phyloP scores from a whole-genome alignment of 2,888 invertebrate species.

The Andricus quercusramuli region DNA sequence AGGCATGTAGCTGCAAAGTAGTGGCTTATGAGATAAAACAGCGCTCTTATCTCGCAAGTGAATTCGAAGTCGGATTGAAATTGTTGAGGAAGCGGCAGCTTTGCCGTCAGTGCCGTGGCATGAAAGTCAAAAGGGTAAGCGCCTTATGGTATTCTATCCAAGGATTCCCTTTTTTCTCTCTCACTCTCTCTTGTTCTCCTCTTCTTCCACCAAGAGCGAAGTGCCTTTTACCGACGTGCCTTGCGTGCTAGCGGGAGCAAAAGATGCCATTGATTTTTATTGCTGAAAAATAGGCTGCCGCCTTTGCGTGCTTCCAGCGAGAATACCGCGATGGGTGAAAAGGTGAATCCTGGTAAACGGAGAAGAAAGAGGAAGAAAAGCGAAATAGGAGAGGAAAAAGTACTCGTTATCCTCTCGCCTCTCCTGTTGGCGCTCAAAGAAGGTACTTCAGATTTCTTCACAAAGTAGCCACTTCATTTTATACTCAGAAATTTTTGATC shows the following conservation, averaged over 20 bases:
- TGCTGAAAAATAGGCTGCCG: conserved; percentile 65
- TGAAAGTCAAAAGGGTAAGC: conserved; percentile 64
- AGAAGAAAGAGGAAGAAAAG: neutral
- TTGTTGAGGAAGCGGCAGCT: conserved; percentile 42
- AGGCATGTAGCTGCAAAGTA: conserved; percentile 22
- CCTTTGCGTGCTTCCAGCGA: conserved; percentile 57
- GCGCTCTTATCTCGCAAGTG: conserved; percentile 31
- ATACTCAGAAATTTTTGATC: neutral
- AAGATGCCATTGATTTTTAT: conserved; percentile 67
- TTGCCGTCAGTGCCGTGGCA: conserved; percentile 49
- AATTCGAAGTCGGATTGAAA: conserved; percentile 33
- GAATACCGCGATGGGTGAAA: conserved; percentile 55
- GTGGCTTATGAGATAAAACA: conserved; percentile 7
- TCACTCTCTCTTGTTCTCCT: conserved; percentile 44
- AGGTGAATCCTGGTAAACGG: conserved; percentile 44
- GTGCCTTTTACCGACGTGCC: conserved; percentile 64
- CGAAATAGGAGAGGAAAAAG: neutral
- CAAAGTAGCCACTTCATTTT: conserved; percentile 3
- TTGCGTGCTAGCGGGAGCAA: conserved; percentile 62
- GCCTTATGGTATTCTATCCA: conserved; percentile 60
- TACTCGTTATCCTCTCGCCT: conserved; percentile 20
- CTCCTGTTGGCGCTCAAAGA: neutral
- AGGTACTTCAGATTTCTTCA: conserved; percentile 12
- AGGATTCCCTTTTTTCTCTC: conserved; percentile 34
- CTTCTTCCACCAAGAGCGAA: conserved; percentile 53